Conservation (phyloP, 1,140 invertebrate species). For the Lysiphlebus fabarum region DNA sequence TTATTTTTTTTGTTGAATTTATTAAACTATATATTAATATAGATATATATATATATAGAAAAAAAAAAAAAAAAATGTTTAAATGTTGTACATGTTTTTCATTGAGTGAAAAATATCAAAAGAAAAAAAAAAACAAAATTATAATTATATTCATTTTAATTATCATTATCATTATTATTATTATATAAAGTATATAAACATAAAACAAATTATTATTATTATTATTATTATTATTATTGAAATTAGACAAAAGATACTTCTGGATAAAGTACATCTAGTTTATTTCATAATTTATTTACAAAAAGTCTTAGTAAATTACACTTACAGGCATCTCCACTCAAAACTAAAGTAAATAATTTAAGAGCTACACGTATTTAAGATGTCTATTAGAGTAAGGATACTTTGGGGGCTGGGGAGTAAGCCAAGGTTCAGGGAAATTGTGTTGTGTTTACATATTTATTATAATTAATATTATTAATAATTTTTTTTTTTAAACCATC, state of each 20-base stretch:
- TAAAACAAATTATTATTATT: too few relatives aligned
- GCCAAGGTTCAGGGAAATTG: conserved; percentile 46
- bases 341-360: conserved; percentile 57
- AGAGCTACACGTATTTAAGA: conserved; percentile 55
- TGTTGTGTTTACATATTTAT: conserved; percentile 21
- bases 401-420: conserved; percentile 51
- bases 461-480: too few relatives aligned
- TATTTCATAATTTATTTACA: conserved; percentile 57
- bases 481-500: too few relatives aligned
- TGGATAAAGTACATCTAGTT: conserved; percentile 56
- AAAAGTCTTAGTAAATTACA: conserved; percentile 57
- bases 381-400: conserved; percentile 54
- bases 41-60: too few relatives aligned
- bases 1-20: too few relatives aligned
- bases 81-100: too few relatives aligned
- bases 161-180: conserved; percentile 1
- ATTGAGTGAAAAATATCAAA: too few relatives aligned
- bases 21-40: too few relatives aligned
- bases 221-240: background rate
- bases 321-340: conserved; percentile 56
- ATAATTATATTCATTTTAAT: background rate
- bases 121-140: too few relatives aligned
- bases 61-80: too few relatives aligned
- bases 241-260: conserved; percentile 28
- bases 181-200: conserved; percentile 14